Conservation (phyloP, 2,113 vertebrate genomes). For the Odocoileus virginianus region DNA sequence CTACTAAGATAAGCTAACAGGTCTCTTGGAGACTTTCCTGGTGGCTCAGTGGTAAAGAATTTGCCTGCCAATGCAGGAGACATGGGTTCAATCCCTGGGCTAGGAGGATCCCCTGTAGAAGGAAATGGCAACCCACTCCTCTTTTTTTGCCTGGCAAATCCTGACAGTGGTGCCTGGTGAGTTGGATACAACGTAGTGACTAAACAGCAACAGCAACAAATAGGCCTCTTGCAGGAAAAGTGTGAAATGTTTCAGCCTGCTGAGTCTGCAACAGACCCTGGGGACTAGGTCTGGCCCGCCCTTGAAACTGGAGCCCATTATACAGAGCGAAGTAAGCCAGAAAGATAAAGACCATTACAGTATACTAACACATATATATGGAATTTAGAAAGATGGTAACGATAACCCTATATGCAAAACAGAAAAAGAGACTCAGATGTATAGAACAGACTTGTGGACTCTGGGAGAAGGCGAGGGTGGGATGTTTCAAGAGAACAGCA, state of each 20-base stretch:
- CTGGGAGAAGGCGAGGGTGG: too few species aligned
- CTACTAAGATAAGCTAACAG: background rate
- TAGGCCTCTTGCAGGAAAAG: background rate
- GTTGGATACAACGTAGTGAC: fast-evolving
- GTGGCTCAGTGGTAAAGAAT: background rate
- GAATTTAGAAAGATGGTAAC: too few species aligned
- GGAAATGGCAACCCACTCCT: background rate
- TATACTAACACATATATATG: too few species aligned
- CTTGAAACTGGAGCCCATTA: background rate
- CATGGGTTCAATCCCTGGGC: background rate
- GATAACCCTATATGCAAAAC: too few species aligned
- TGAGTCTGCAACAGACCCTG: background rate
- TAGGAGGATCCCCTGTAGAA: background rate
- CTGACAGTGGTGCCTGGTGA: background rate
- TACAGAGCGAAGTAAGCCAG: too few species aligned
- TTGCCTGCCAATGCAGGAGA: background rate
- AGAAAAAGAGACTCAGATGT: too few species aligned
- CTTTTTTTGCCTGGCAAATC: background rate
- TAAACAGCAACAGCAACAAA: background rate
- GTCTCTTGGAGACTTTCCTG: background rate
- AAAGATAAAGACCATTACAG: too few species aligned
- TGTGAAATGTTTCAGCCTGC: background rate
- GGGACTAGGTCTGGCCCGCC: too few species aligned
- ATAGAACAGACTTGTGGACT: too few species aligned
- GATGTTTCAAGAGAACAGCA: too few species aligned